These are phyloP conservation scores for Atta texana DNA, from an alignment of 1,140 invertebrate species.

Conservation along the genomic window DNA sequence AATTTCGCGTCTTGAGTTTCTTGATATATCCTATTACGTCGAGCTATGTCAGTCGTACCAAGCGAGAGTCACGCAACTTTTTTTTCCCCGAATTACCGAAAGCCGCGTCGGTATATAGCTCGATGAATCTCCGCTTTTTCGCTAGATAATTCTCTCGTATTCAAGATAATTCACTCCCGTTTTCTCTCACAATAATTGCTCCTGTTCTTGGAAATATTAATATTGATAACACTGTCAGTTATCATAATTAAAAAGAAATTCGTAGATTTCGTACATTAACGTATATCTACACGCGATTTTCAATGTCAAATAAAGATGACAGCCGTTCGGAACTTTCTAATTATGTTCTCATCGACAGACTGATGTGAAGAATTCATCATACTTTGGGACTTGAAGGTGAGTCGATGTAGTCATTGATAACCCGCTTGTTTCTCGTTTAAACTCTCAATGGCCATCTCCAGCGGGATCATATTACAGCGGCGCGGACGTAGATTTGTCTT, in stretches of 20 bases:
- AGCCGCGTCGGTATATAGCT: not conserved
- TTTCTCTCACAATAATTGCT: conserved; percentile 3
- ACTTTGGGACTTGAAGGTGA: not conserved
- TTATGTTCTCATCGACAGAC: conserved; percentile 40
- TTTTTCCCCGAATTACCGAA: conserved; percentile 32
- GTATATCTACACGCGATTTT: not conserved
- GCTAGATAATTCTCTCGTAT: not conserved
- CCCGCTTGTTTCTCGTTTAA: conserved; percentile 40
- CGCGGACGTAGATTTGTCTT: conserved; percentile 60
- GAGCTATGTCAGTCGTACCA: conserved; percentile 44
- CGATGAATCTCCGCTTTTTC: conserved; percentile 27
- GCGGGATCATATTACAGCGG: conserved; percentile 24
- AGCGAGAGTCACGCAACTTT: conserved; percentile 53
- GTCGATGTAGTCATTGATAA: conserved; percentile 52
- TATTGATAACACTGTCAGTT: not conserved
- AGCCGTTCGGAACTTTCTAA: conserved; percentile 38
- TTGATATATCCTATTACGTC: conserved; percentile 54
- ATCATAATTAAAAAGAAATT: conserved; percentile 26
- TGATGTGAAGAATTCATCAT: conserved; percentile 42
- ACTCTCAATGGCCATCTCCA: conserved; percentile 30
- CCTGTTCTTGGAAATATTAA: conserved; percentile 6
- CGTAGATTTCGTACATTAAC: conserved; percentile 5
- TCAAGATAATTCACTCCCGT: not conserved
- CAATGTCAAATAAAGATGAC: conserved; percentile 18
- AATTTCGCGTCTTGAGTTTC: conserved; percentile 46